phyloP scores from a whole-genome alignment of 2,888 invertebrate genomes.

The Cheilosia impressa region DNA sequence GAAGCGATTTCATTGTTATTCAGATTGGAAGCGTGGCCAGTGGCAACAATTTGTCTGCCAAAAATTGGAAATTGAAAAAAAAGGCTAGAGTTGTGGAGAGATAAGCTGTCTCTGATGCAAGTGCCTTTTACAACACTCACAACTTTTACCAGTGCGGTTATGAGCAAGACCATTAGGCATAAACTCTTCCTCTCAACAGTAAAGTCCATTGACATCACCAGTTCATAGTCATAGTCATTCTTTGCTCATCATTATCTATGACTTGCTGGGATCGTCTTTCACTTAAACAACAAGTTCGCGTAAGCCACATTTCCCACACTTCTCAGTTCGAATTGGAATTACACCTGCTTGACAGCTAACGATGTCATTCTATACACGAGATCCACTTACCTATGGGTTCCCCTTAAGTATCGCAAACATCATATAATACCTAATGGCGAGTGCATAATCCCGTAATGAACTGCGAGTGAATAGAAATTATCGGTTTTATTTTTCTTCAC shows the following conservation, averaged over 20 bases:
- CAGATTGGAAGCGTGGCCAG: no score
- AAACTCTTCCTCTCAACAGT: not conserved
- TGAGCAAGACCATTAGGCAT: no score
- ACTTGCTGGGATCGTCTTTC: conserved; percentile 58
- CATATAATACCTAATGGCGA: conserved; percentile 70
- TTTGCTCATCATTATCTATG: conserved; percentile 23
- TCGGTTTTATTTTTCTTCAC: conserved; percentile 34
- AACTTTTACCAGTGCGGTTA: no score
- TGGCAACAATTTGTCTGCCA: no score
- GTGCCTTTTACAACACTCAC: no score
- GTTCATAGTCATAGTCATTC: conserved; percentile 58
- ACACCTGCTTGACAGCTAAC: conserved; percentile 58
- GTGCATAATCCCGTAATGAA: conserved; percentile 72
- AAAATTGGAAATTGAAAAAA: no score
- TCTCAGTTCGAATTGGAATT: conserved; percentile 60
- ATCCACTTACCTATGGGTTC: conserved; percentile 30
- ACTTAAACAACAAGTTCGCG: conserved; percentile 59
- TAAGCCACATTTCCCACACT: conserved; percentile 65
- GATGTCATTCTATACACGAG: conserved; percentile 22
- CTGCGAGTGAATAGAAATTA: conserved; percentile 57
- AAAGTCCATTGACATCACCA: conserved; percentile 38
- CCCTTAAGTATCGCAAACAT: conserved; percentile 59
- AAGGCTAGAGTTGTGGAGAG: no score
- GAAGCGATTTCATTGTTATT: no score
- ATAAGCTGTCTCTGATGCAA: no score